These are phyloP conservation scores for Suillia variegata DNA, from an alignment of 2,888 invertebrate genomes.

Conservation along the genomic window DNA sequence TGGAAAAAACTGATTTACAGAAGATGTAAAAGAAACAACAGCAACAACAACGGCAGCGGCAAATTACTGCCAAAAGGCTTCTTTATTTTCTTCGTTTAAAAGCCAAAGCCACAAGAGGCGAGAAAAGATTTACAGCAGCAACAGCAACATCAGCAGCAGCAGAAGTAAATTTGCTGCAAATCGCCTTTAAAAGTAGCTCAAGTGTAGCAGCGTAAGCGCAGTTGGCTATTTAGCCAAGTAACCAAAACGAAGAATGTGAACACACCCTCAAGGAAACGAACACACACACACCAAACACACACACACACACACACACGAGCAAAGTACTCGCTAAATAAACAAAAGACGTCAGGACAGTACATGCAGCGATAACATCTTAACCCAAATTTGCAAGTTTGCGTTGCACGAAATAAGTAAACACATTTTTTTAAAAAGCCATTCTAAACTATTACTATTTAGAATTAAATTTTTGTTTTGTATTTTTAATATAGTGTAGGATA, in stretches of 20 bases:
- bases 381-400: neutral
- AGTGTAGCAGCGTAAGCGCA: neutral
- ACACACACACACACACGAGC: too few species aligned
- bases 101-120: neutral
- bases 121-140: neutral
- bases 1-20: conserved; percentile 11
- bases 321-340: too few species aligned
- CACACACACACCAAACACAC: too few species aligned
- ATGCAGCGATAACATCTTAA: neutral
- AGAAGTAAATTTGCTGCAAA: neutral
- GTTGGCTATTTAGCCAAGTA: neutral
- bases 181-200: neutral
- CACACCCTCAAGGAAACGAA: too few species aligned
- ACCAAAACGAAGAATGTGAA: too few species aligned
- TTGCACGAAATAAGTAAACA: neutral
- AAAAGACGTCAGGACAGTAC: too few species aligned
- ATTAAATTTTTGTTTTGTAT: too few species aligned
- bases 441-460: too few species aligned
- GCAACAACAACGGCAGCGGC: neutral
- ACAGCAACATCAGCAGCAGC: neutral
- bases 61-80: conserved; percentile 5
- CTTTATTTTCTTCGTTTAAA: neutral
- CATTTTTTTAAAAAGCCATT: neutral
- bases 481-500: too few species aligned
- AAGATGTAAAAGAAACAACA: neutral